Base-by-base conservation (phyloP, 2,888 invertebrate genomes). In the Dynastes tityus region DNA sequence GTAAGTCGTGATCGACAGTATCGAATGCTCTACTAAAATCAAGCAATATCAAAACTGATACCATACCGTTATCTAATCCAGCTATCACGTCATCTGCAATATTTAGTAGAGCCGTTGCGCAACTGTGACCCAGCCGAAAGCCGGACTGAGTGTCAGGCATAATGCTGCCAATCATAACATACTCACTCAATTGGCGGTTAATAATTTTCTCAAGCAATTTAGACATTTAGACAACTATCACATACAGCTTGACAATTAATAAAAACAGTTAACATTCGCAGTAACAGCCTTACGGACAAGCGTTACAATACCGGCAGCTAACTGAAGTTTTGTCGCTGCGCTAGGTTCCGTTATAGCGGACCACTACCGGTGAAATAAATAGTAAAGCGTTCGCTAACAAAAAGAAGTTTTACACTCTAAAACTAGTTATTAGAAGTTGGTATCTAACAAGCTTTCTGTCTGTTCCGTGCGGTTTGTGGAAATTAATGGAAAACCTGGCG, bases 371-470 rank as follows among this genome's bases (percentile, higher is more conserved):
- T 27, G 27, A 51, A 70, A 70, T 51, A 51, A 70, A 51, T 51
- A 16, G 70, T 53, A 51, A 70, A 70, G 49, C 53, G 49, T 27
- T 3, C 9, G 49, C 51, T 29, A 51, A 29, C 53, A 70, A 53
- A 29, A 70, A 70, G 16, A 29, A 51, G 32, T 53, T 70, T 70
- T 70, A 70, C 27, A 70, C 49, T 11, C 70, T 45, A 8, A 45
- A 51, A 32, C 53, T 29, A 29, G 51, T 70, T 70, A 70, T 70
- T 70, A 70, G 51, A 70, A 70, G 70, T 70, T 70, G 53, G 70
- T 70, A 70, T 70, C 70, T 51, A 40, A 13, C 29, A 27, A 51
- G 9, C 32, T 51, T 70, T 70, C 32, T 53, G 29, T 70, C 29
- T 29, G 53, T 29, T 70, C n/a, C 49, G 51, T 27, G 13, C 70